Evolutionary conservation across 2,797 vertebrate species (phyloP).

Genomic region (Chelon labrosus): DNA sequence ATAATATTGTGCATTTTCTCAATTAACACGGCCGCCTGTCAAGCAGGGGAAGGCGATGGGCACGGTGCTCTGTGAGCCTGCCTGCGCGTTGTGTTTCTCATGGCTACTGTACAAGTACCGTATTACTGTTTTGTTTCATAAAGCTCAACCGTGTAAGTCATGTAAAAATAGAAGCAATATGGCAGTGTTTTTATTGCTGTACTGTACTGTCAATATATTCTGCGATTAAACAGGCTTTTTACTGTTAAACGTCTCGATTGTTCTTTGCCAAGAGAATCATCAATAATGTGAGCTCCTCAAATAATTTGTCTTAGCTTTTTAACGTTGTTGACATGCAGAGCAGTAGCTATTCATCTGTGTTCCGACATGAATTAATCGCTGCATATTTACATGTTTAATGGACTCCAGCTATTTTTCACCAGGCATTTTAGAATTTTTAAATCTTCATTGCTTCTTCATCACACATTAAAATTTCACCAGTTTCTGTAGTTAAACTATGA

Average conservation of each 20-base stretch:
- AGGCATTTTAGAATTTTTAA: constrained; percentile 18
- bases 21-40: constrained; percentile 59
- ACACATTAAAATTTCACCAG: too few relatives aligned
- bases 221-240: constrained; percentile 83
- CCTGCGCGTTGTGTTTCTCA: constrained; percentile 68
- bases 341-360: not conserved
- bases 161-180: constrained; percentile 81
- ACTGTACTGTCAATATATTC: constrained; percentile 82
- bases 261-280: constrained; percentile 9
- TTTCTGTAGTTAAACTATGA: too few relatives aligned
- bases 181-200: constrained; percentile 82
- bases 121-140: constrained; percentile 71
- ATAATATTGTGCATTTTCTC: constrained; percentile 66
- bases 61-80: constrained; percentile 70
- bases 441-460: not conserved
- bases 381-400: constrained; percentile 1
- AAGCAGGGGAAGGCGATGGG: constrained; percentile 38
- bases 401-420: not conserved
- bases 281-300: not conserved
- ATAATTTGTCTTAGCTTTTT: not conserved
- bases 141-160: constrained; percentile 76
- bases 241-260: constrained; percentile 53
- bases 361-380: constrained; percentile 3
- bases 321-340: not conserved
- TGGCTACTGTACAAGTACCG: constrained; percentile 68